Evolutionary conservation across 2,797 vertebrate genomes (phyloP).

Genomic region (Eulemur mongoz): DNA sequence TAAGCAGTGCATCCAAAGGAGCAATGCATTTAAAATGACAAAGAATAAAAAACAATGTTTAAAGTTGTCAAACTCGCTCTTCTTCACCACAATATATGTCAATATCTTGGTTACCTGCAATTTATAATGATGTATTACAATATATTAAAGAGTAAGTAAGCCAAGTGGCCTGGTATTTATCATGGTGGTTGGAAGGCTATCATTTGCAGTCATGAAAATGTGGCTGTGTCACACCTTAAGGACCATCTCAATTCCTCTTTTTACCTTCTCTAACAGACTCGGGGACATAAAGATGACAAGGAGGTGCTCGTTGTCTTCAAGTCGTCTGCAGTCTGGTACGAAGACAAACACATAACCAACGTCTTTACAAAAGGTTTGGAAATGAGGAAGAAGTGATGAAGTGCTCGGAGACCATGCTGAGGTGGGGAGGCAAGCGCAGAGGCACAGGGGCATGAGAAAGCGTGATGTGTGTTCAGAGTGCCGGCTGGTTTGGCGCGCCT

Average conservation of each 20-base stretch:
- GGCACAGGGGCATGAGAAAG: not conserved
- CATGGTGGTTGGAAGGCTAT: not conserved
- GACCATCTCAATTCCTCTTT: not conserved
- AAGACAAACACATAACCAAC: not conserved
- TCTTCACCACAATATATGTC: not conserved
- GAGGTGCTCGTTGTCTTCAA: not conserved
- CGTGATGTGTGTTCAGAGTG: fast-evolving
- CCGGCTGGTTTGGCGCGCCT: too few species aligned
- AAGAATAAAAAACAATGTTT: conserved; percentile 15
- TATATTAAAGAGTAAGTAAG: not conserved
- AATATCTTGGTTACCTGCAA: conserved; percentile 15
- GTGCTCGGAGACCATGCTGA: not conserved
- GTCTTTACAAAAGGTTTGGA: not conserved
- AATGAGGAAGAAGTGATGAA: not conserved
- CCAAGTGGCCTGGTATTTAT: not conserved
- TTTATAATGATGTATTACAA: not conserved
- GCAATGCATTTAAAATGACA: not conserved
- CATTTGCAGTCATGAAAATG: not conserved
- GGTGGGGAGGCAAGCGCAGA: too few species aligned
- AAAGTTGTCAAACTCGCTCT: not conserved
- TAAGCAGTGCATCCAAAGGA: not conserved
- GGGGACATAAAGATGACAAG: not conserved
- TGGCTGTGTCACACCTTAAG: not conserved
- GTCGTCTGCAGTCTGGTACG: not conserved
- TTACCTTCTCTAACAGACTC: not conserved